Conservation (phyloP, 2,888 invertebrate species). For the Oithona nana region DNA sequence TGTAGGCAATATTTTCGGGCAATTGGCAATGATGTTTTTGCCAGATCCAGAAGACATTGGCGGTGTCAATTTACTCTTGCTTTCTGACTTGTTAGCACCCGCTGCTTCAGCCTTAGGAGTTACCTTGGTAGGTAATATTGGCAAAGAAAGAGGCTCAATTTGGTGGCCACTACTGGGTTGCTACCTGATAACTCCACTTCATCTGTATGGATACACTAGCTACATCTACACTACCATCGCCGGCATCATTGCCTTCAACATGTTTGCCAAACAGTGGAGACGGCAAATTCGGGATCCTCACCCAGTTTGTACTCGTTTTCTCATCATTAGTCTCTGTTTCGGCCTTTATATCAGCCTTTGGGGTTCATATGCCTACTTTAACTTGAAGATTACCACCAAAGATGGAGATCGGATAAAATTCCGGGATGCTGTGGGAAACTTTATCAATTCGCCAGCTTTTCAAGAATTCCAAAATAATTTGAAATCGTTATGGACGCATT, state of each 20-base stretch:
- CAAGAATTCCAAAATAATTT: conserved; percentile 43
- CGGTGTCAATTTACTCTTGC: background rate
- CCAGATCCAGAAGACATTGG: conserved; percentile 14
- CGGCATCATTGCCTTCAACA: background rate
- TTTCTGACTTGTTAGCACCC: background rate
- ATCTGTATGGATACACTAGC: background rate
- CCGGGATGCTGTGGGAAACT: conserved; percentile 67
- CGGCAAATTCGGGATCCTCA: conserved; percentile 31
- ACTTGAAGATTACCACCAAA: conserved; percentile 57
- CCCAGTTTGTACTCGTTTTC: background rate
- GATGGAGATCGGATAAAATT: conserved; percentile 71
- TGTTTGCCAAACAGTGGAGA: conserved; percentile 40
- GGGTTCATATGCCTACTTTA: conserved; percentile 54
- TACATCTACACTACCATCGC: background rate
- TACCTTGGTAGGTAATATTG: conserved; percentile 16
- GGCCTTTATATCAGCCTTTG: background rate
- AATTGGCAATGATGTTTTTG: background rate
- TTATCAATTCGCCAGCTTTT: conserved; percentile 46
- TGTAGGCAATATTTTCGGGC: conserved; percentile 12
- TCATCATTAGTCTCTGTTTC: background rate
- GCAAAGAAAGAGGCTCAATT: conserved; percentile 7
- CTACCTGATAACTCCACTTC: background rate
- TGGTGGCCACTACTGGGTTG: conserved; percentile 4
- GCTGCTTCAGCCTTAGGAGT: conserved; percentile 1
- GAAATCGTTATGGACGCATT: conserved; percentile 51